Conservation (phyloP, 2,797 vertebrate species). For the Pangasius djambal region DNA sequence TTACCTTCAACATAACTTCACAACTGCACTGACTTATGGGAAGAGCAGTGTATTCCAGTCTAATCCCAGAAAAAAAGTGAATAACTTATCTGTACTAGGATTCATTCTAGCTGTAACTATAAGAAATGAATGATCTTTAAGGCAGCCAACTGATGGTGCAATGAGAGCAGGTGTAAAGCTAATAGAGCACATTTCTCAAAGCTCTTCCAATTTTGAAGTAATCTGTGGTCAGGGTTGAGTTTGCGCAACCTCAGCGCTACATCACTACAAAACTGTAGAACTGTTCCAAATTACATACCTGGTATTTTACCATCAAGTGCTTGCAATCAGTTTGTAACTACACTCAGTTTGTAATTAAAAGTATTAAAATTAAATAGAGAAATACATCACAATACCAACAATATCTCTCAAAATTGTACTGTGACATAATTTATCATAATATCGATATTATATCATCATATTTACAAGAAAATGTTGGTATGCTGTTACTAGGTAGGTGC, state of each 20-base stretch:
- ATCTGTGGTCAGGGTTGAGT: neutral
- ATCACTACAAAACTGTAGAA: neutral
- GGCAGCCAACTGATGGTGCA: neutral
- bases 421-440: neutral
- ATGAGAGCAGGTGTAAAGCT: neutral
- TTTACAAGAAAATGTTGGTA: neutral
- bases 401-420: neutral
- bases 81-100: neutral
- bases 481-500: too few relatives aligned
- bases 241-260: neutral
- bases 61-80: neutral
- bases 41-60: neutral
- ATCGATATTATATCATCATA: neutral
- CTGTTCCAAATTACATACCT: too few relatives aligned
- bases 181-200: neutral
- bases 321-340: too few relatives aligned
- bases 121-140: neutral
- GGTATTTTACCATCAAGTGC: too few relatives aligned
- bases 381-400: too few relatives aligned
- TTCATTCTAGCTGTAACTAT: neutral
- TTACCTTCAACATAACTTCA: neutral
- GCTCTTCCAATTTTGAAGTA: neutral
- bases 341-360: too few relatives aligned
- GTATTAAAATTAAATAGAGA: too few relatives aligned
- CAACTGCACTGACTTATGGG: too few relatives aligned